Conservation (phyloP, 64 coral and sea anemone species). For the Porites australiensis region DNA sequence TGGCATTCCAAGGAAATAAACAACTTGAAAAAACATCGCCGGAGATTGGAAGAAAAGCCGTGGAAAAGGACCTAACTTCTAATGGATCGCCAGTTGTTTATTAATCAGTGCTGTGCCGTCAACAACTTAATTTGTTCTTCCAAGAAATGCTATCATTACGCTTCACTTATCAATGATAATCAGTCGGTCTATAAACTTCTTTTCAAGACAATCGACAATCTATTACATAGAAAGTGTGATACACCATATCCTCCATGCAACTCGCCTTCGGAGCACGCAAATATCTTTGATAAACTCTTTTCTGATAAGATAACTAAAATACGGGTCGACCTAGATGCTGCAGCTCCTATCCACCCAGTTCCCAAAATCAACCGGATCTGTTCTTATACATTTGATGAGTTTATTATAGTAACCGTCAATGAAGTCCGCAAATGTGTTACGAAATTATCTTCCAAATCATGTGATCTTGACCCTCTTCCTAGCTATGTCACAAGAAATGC, state of each 20-base stretch:
- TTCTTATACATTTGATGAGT: constrained; percentile 5
- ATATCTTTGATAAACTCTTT: constrained; percentile 12
- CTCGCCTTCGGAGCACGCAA: constrained; percentile 2
- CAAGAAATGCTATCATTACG: constrained; percentile 13
- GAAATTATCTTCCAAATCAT: constrained; percentile 21
- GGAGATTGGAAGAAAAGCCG: background rate
- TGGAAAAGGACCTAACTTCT: background rate
- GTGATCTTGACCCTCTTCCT: constrained; percentile 25
- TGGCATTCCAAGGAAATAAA: background rate
- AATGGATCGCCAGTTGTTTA: constrained; percentile 15
- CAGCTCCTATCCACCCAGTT: constrained; percentile 9
- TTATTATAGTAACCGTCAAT: background rate
- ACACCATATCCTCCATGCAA: constrained; percentile 5
- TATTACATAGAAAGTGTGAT: background rate
- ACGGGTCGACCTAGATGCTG: constrained; percentile 30
- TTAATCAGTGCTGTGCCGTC: constrained; percentile 17
- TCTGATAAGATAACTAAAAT: constrained; percentile 29
- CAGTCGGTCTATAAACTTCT: background rate
- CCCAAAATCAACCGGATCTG: constrained; percentile 1
- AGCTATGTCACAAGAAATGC: constrained; percentile 4
- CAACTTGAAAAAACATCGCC: constrained; percentile 1
- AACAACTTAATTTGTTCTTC: constrained; percentile 28
- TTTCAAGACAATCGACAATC: constrained; percentile 15
- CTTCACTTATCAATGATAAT: background rate
- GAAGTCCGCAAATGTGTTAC: constrained; percentile 20